Percentiles rank a stretch among this genome's conserved stretches.
Evolutionary conservation across 2,888 invertebrate species (phyloP).

Genomic region (Argyra leucocephala): DNA sequence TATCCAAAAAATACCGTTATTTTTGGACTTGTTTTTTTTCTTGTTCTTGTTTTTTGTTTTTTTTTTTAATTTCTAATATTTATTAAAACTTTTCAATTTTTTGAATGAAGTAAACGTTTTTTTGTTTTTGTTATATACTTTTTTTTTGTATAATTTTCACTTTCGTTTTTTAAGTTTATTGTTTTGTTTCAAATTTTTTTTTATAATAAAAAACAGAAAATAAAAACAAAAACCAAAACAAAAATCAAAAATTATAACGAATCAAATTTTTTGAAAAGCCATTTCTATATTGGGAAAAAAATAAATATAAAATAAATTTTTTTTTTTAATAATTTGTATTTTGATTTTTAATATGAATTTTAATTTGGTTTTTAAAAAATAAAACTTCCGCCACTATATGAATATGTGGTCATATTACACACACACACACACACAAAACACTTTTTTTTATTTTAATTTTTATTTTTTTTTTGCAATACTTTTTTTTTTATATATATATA

Average conservation of each 20-base stretch:
- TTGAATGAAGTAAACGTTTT: neutral
- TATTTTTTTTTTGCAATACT: too few relatives aligned
- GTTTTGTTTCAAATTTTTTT: neutral
- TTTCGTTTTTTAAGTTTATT: too few relatives aligned
- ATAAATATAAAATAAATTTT: neutral
- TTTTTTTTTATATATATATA: too few relatives aligned
- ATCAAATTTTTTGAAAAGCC: neutral
- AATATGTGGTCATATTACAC: neutral
- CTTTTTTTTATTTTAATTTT: too few relatives aligned
- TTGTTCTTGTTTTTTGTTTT: neutral
- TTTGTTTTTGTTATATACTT: too few relatives aligned
- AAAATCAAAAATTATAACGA: too few relatives aligned
- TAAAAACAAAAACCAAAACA: neutral
- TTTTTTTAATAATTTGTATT: neutral
- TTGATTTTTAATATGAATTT: too few relatives aligned
- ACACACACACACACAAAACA: neutral
- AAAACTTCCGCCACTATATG: neutral
- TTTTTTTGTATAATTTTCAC: too few relatives aligned
- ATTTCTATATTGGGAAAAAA: neutral
- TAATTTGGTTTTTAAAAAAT: neutral
- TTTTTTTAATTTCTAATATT: neutral
- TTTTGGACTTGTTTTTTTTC: conserved; percentile 8
- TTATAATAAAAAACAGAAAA: too few relatives aligned
- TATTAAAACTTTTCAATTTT: neutral
- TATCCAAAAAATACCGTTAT: conserved; percentile 11